Percentiles rank a stretch among this genome's conserved stretches.
Conservation (phyloP, 1,140 invertebrate species). For the Papilio polytes region DNA sequence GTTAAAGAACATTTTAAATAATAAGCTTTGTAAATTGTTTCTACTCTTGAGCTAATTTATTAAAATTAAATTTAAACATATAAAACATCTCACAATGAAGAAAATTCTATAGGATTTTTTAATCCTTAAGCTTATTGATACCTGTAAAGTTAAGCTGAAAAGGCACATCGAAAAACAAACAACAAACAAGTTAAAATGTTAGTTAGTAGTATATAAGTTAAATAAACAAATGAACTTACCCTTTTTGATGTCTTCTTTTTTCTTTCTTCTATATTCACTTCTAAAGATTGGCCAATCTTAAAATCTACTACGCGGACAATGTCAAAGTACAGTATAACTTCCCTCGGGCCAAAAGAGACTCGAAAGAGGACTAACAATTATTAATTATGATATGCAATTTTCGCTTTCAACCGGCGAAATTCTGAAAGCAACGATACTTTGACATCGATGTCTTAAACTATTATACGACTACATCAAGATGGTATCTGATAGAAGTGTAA, state of each 20-base stretch:
- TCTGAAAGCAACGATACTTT: constrained; percentile 61
- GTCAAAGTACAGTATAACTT: constrained; percentile 65
- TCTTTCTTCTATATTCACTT: constrained; percentile 56
- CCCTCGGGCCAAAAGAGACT: constrained; percentile 43
- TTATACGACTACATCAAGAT: constrained; percentile 58
- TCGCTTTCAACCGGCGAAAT: constrained; percentile 58
- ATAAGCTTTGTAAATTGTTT: neutral
- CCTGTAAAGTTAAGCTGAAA: constrained; percentile 76
- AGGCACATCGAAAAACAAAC: constrained; percentile 75
- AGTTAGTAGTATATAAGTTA: constrained; percentile 44
- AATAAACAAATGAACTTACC: constrained; percentile 65
- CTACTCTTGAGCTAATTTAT: neutral
- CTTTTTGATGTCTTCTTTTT: constrained; percentile 58
- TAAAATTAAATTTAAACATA: neutral
- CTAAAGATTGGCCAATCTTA: constrained; percentile 79
- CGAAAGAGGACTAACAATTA: constrained; percentile 65
- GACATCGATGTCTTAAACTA: constrained; percentile 65
- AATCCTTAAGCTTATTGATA: constrained; percentile 68
- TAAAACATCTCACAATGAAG: constrained; percentile 10
- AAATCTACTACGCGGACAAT: constrained; percentile 55
- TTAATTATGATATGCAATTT: constrained; percentile 65
- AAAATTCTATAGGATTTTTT: neutral
- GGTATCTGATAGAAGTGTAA: constrained; percentile 43
- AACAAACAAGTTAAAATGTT: constrained; percentile 61
- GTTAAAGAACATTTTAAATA: neutral